Evolutionary conservation across 1,140 invertebrate species (phyloP).

Genomic region (Drusus annulatus): DNA sequence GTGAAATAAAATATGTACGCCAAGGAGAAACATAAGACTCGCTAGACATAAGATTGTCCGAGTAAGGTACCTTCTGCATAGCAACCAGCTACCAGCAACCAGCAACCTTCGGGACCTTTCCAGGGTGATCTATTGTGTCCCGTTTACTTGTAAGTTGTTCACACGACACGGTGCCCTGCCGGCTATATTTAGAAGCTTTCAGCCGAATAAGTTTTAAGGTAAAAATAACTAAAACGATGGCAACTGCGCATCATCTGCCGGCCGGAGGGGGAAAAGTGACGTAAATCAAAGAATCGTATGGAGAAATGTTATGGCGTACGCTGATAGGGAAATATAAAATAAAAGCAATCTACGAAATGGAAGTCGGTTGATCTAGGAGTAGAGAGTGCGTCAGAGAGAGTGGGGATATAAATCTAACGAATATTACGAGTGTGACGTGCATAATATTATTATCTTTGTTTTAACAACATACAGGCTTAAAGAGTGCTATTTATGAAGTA

Average conservation of each 20-base stretch:
- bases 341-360: no score
- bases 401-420: no score
- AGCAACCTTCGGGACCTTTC: slow-evolving; percentile 23
- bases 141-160: slow-evolving; percentile 35
- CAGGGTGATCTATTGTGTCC: slow-evolving; percentile 34
- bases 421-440: no score
- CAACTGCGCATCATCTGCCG: slow-evolving; percentile 24
- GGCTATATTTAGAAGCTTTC: slow-evolving; percentile 33
- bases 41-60: no score
- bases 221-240: slow-evolving; percentile 29
- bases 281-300: not conserved
- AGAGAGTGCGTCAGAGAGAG: no score
- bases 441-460: no score
- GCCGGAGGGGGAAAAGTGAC: slow-evolving; percentile 12
- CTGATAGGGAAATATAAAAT: not conserved
- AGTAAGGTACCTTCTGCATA: no score
- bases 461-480: no score
- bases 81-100: not conserved
- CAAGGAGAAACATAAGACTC: not conserved
- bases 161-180: slow-evolving; percentile 23
- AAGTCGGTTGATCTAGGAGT: no score
- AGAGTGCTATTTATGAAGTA: no score
- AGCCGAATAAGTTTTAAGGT: slow-evolving; percentile 29
- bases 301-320: no score
- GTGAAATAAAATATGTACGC: not conserved